Evolutionary conservation across 1,140 invertebrate genomes (phyloP), one percentile per base, ranked within the genome.

Genomic region (Phortica variegata): DNA sequence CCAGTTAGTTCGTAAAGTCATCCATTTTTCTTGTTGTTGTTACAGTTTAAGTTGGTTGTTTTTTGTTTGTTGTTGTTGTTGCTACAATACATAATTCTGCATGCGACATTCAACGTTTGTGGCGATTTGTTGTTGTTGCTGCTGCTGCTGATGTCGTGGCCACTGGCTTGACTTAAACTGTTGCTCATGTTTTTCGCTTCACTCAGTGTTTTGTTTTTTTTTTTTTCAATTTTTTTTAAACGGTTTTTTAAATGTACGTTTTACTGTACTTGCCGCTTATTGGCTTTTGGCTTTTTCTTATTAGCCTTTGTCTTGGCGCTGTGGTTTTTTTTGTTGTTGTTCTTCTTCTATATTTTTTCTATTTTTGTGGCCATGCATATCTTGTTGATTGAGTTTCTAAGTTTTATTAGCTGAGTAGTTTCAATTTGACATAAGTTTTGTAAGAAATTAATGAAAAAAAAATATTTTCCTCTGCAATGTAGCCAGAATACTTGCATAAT

Each of bases 81-180:
- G n/a, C n/a, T n/a, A n/a, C n/a, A n/a, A 58, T 57, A 60, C 69
- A 68, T 68, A 68, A 63, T 68, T 68, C 65, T 63, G 63, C 65
- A 69, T 68, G 69, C 69, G 63, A 68, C 63, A 68, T 69, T 66
- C 63, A 56, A 68, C 43, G 54, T 42, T 42, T 54, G 48, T 41
- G 10, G 23, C 5, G 23, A 26, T 26, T 26, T 26, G 23, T 26
- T 26, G 5, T 26, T 26, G 5, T 26, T 26, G 23, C 23, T 26
- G 23, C 10, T 26, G 10, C 23, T 26, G 10, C n/a, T n/a, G n/a
- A n/a, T n/a, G n/a, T n/a, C n/a, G n/a, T n/a, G n/a, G n/a, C n/a
- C n/a, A n/a, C n/a, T n/a, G n/a, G n/a, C n/a, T n/a, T n/a, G n/a
- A n/a, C n/a, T n/a, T n/a, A n/a, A n/a, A n/a, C 10, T 26, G n/a